Evolutionary conservation across 2,797 vertebrate species (phyloP), one percentile per base, ranked within the genome.

Genomic region (Discoglossus pictus): DNA sequence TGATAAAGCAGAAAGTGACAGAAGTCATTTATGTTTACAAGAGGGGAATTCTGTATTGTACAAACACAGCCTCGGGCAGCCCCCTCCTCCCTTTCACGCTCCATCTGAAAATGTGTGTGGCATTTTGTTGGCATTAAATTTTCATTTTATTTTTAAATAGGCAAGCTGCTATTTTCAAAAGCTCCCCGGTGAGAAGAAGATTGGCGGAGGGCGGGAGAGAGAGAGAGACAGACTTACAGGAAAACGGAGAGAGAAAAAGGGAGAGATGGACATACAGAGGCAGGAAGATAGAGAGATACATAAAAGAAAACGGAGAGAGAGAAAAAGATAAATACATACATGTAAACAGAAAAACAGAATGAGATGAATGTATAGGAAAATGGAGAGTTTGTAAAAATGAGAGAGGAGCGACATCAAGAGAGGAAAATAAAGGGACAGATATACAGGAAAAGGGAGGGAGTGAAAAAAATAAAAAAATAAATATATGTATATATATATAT

Each of bases 131-230:
- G 27, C 79, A 79, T 82, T 84, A 79, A 78, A 73, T 71, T 80
- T 80, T 78, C 78, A 75, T 80, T 86, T 79, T 78, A 65, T 82
- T 86, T 87, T 83, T 79, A 80, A 68, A 64, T 68, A 66, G 77
- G 68, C 47, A 34, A 0, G 1, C 61, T 79, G 65, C 58, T 55
- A 1, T 79, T 76, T 77, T 52, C 52, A 36, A 68, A 74, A 65
- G 74, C 75, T 75, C 77, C 78, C 79, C 1, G 58, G 52, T 44
- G 83, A 74, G 80, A 62, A 47, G 39, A 36, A 71, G 77, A 61
- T 51, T 61, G 76, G 63, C 78, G 75, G 69, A 4, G 10, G 55
- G 46, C 17, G 60, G 71, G 67, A 58, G 18, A 61, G 35, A 52
- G 8, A 52, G 8, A 47, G 3, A 23, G 17, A 31, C 4, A 6